Evolutionary conservation across 2,113 vertebrate genomes (phyloP).

Genomic region (Seriola quinqueradiata): DNA sequence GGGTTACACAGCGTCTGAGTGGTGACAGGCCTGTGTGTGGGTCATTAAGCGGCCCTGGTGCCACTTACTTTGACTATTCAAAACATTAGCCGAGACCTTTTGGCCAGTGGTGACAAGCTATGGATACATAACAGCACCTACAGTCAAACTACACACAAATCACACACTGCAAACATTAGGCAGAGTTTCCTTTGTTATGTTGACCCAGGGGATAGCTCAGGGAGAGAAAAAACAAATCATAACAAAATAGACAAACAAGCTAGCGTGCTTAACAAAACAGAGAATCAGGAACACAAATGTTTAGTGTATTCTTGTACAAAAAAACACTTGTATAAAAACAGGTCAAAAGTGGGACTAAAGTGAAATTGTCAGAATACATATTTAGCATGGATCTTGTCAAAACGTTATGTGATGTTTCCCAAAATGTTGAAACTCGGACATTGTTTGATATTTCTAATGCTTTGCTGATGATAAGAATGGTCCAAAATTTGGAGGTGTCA

Average conservation of each 20-base stretch:
- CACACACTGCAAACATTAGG: background rate
- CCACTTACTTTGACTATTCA: slow-evolving; percentile 80
- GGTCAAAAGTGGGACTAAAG: background rate
- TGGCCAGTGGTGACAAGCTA: slow-evolving; percentile 33
- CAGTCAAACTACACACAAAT: slow-evolving; percentile 37
- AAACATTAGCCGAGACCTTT: slow-evolving; percentile 60
- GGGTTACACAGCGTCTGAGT: slow-evolving; percentile 22
- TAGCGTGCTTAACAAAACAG: slow-evolving; percentile 9
- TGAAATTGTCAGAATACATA: background rate
- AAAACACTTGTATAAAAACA: background rate
- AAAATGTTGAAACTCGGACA: background rate
- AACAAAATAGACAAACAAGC: background rate
- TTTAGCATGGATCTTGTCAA: background rate
- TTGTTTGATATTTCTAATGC: background rate
- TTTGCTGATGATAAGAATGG: too few species aligned
- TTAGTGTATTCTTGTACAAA: slow-evolving; percentile 2
- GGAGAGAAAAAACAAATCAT: background rate
- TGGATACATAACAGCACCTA: slow-evolving; percentile 15
- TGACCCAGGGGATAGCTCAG: background rate
- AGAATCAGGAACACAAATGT: background rate
- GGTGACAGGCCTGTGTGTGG: slow-evolving; percentile 47
- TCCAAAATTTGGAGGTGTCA: background rate
- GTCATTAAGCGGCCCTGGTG: slow-evolving; percentile 41
- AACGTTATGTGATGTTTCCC: background rate
- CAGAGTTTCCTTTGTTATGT: slow-evolving; percentile 8